Conservation (phyloP, 2,113 vertebrate genomes). For the Orientallactaga bullata region DNA sequence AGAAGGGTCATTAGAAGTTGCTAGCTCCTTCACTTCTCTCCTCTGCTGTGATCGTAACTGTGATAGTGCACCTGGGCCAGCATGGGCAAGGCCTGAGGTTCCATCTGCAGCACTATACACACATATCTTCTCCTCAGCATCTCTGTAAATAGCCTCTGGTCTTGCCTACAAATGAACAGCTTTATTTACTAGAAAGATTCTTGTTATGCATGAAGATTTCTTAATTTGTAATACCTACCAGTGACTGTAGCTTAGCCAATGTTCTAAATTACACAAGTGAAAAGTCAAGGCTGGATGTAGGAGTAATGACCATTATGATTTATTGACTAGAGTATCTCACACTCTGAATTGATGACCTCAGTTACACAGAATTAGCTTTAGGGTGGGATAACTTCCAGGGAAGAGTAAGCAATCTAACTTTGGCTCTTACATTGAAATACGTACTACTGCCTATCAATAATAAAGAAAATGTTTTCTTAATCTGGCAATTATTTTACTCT, state of each 20-base stretch:
- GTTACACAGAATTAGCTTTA: background rate
- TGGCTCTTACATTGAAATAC: conserved; percentile 4
- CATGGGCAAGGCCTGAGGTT: background rate
- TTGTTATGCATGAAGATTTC: conserved; percentile 5
- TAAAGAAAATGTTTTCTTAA: conserved; percentile 49
- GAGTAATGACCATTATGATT: background rate
- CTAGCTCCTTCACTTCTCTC: conserved; percentile 5
- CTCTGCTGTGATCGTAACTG: background rate
- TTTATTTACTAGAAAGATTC: conserved; percentile 22
- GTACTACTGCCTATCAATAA: background rate
- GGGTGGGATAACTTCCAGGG: background rate
- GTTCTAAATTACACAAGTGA: background rate
- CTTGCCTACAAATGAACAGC: conserved; percentile 9
- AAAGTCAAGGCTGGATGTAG: background rate
- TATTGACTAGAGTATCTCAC: background rate
- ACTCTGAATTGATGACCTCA: conserved; percentile 14
- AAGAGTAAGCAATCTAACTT: conserved; percentile 6
- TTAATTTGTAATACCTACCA: conserved; percentile 14
- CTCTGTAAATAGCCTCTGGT: background rate
- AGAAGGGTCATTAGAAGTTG: conserved; percentile 21
- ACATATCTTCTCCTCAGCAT: background rate
- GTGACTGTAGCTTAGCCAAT: background rate
- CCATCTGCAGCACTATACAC: background rate
- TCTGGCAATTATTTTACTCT: conserved; percentile 29
- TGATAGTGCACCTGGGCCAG: background rate